These are phyloP conservation scores for Salvelinus fontinalis DNA, from an alignment of 2,113 vertebrate genomes.

Conservation along the genomic window DNA sequence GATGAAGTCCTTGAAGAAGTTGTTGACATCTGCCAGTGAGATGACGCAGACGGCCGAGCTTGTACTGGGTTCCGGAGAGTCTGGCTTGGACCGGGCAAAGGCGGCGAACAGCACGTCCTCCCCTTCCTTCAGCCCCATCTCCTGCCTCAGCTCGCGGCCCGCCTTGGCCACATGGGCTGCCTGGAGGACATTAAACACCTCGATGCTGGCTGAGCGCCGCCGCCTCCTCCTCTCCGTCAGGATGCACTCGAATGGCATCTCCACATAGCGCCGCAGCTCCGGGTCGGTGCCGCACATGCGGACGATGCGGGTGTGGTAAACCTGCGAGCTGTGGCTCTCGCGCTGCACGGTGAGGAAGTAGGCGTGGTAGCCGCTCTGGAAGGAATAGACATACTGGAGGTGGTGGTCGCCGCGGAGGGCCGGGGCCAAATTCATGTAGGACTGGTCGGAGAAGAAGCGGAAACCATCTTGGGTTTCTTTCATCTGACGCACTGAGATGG, in stretches of 20 bases:
- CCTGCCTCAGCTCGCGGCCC: constrained; percentile 79
- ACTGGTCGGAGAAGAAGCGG: constrained; percentile 87
- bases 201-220: constrained; percentile 75
- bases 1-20: constrained; percentile 87
- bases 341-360: constrained; percentile 93
- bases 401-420: constrained; percentile 84
- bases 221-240: constrained; percentile 87
- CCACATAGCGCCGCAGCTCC: constrained; percentile 89
- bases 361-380: constrained; percentile 87
- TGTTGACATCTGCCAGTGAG: constrained; percentile 86
- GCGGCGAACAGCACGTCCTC: constrained; percentile 91
- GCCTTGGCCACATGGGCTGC: constrained; percentile 87
- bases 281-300: constrained; percentile 89
- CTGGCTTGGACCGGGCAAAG: constrained; percentile 87
- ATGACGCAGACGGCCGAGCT: constrained; percentile 89
- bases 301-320: constrained; percentile 92
- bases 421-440: constrained; percentile 89
- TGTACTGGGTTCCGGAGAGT: constrained; percentile 82
- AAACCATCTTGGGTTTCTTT: constrained; percentile 94
- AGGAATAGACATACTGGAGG: constrained; percentile 89
- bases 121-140: constrained; percentile 77
- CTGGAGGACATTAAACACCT: constrained; percentile 92
- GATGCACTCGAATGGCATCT: constrained; percentile 97
- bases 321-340: constrained; percentile 79
- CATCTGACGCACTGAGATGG: constrained; percentile 87